A percentile compares a stretch with the other conserved stretches of the same genome.
Evolutionary conservation across 1,140 invertebrate genomes (phyloP).

Genomic region (Pentalonia nigronervosa): DNA sequence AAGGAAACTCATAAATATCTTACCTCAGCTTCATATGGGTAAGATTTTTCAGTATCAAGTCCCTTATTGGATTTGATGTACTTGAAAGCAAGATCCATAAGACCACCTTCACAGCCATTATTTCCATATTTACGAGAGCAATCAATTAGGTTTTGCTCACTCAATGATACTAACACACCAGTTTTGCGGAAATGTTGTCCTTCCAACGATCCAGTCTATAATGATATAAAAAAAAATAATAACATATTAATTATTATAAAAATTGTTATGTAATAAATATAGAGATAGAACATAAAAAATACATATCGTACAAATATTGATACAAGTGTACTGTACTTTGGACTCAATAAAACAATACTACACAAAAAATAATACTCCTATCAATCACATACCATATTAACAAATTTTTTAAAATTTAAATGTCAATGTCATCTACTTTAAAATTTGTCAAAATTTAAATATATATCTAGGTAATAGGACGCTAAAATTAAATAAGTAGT

Average conservation of each 20-base stretch:
- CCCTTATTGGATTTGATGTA: slow-evolving; percentile 91
- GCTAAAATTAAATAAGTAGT: too few species aligned
- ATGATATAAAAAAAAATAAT: slow-evolving; percentile 59
- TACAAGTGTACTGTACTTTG: not conserved
- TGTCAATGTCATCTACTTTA: not conserved
- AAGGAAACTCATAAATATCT: slow-evolving; percentile 17
- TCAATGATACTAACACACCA: slow-evolving; percentile 86
- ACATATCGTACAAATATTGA: not conserved
- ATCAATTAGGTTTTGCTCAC: slow-evolving; percentile 97
- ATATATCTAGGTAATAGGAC: too few species aligned
- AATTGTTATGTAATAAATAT: not conserved
- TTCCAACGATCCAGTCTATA: slow-evolving; percentile 90
- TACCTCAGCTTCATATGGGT: slow-evolving; percentile 83
- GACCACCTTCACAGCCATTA: slow-evolving; percentile 93
- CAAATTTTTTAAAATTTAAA: not conserved
- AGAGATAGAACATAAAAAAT: not conserved
- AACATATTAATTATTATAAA: not conserved
- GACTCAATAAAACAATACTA: not conserved
- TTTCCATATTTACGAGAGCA: slow-evolving; percentile 91
- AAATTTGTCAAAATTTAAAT: too few species aligned
- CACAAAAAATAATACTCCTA: not conserved
- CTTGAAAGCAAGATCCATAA: slow-evolving; percentile 92
- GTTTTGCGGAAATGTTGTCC: slow-evolving; percentile 91
- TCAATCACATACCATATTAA: not conserved
- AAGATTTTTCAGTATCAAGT: slow-evolving; percentile 91